Evolutionary conservation across 2,797 vertebrate genomes (phyloP).

Genomic region (Poeciliopsis presidionis): DNA sequence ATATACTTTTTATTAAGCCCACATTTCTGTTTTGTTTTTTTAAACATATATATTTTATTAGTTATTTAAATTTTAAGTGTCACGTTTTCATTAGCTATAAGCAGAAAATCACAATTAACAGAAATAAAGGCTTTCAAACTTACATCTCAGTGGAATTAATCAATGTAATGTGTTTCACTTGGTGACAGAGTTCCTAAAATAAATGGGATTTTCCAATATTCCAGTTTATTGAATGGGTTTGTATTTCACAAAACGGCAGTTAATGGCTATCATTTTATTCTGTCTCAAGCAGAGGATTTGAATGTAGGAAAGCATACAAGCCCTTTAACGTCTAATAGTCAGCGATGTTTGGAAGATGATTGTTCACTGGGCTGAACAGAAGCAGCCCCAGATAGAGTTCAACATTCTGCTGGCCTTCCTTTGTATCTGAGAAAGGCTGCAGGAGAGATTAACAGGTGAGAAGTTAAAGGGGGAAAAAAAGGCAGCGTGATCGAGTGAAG

Average conservation of each 20-base stretch:
- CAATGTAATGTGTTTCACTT: no score
- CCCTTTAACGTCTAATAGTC: background rate
- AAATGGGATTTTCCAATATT: no score
- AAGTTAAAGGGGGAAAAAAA: background rate
- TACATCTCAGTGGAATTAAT: no score
- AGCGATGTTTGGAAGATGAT: background rate
- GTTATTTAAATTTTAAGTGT: no score
- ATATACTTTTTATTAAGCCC: no score
- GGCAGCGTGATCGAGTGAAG: conserved; percentile 18
- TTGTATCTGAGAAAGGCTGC: conserved; percentile 19
- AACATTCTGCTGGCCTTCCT: conserved; percentile 28
- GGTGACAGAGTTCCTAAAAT: no score
- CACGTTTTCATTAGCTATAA: no score
- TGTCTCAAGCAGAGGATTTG: background rate
- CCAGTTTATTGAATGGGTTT: no score
- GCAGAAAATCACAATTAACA: no score
- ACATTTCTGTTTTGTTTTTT: no score
- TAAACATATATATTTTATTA: no score
- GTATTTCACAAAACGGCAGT: background rate
- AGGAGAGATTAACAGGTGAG: conserved; percentile 30
- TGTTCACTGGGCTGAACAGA: background rate
- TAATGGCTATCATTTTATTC: background rate
- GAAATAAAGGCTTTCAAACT: no score
- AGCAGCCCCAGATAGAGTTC: conserved; percentile 20
- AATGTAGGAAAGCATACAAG: conserved; percentile 5